A percentile compares a stretch with the other conserved stretches of the same genome.
Conservation (phyloP, 2,888 invertebrate species). For the Crioceris asparagi region DNA sequence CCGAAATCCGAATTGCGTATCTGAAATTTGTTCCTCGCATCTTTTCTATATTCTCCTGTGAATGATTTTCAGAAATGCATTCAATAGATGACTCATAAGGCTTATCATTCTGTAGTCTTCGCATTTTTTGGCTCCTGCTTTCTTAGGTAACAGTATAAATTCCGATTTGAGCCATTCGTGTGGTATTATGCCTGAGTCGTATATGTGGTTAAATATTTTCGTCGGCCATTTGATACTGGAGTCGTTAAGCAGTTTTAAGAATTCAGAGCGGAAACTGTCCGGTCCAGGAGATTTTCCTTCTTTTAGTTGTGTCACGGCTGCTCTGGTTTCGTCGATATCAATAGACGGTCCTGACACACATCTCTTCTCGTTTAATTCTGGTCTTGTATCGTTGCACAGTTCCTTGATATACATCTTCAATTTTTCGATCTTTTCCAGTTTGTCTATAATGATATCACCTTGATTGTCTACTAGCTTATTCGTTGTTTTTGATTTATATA, state of each 20-base stretch:
- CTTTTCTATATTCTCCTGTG: background rate
- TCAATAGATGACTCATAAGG: background rate
- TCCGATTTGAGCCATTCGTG: background rate
- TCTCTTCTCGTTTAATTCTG: too few species aligned
- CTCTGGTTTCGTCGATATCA: too few species aligned
- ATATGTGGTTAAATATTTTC: background rate
- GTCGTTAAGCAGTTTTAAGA: background rate
- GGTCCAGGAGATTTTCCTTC: background rate
- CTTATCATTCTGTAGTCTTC: background rate
- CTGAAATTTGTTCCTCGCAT: background rate
- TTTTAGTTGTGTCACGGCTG: too few species aligned
- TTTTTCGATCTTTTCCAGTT: too few species aligned
- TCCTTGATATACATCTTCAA: too few species aligned
- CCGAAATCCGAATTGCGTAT: background rate
- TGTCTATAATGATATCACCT: too few species aligned
- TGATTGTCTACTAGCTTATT: too few species aligned
- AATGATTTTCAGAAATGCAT: background rate
- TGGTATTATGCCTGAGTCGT: background rate
- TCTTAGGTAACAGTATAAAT: background rate
- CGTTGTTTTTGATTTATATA: too few species aligned
- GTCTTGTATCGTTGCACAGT: too few species aligned
- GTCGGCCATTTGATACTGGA: background rate
- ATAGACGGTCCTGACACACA: too few species aligned
- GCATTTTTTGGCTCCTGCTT: background rate
- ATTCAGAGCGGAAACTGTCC: background rate